Evolutionary conservation across 2,113 vertebrate genomes (phyloP).

Genomic region (Grallaria varia): DNA sequence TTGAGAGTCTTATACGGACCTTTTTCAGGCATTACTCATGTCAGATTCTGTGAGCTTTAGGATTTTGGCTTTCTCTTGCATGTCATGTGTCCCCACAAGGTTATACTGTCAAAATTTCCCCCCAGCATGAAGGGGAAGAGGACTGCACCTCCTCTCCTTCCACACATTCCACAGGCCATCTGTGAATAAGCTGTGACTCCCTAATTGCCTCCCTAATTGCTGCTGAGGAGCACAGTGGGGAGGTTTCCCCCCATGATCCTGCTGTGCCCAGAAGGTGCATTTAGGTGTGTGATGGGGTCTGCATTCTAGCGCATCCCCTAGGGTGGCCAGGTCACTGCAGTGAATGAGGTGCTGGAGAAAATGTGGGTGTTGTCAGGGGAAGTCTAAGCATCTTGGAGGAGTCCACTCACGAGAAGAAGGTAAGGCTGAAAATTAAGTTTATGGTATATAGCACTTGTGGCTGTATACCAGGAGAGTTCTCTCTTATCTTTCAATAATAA

Average conservation of each 20-base stretch:
- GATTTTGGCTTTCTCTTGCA: not conserved
- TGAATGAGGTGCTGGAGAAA: not conserved
- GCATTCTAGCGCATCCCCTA: no score
- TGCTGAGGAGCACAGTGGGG: accelerated
- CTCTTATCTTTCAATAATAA: not conserved
- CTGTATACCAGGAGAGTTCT: not conserved
- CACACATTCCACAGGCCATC: not conserved
- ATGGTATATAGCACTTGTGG: not conserved
- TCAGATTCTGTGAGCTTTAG: not conserved
- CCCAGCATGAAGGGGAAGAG: not conserved
- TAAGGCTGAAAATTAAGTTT: not conserved
- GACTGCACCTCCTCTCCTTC: not conserved
- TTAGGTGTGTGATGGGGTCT: not conserved
- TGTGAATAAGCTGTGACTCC: not conserved
- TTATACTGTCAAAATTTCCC: not conserved
- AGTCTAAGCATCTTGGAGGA: not conserved
- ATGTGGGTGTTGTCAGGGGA: not conserved
- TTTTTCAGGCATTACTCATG: not conserved
- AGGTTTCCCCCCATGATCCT: not conserved
- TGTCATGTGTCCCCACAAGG: no score
- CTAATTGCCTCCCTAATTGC: not conserved
- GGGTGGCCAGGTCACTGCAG: not conserved
- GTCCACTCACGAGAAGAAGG: not conserved
- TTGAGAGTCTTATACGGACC: not conserved
- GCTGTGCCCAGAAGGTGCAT: not conserved